Base-by-base conservation (phyloP, 2,888 invertebrate species). In the Synanthedon vespiformis region DNA sequence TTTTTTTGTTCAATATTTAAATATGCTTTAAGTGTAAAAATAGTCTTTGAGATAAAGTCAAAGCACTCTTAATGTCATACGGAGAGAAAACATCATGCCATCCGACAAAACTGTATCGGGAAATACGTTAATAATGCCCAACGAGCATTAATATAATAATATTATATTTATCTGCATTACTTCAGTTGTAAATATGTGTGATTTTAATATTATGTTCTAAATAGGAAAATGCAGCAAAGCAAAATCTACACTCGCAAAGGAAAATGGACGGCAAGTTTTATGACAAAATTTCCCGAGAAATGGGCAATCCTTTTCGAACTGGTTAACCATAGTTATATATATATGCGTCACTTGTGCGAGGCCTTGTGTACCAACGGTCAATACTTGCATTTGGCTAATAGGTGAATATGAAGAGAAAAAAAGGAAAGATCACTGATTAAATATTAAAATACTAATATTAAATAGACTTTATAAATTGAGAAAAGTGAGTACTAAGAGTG, bases 191-290 rank as follows among this genome's bases (percentile, higher is more conserved):
- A 67, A 67, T 68, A 70, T 65, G n/a, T 65, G n/a, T 50, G 4
- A 50, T 50, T 16, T 50, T 50, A 61, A 63, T 57, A 54, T 57
- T 66, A 58, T 55, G 60, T 61, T 62, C 58, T 67, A 62, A 68
- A 60, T 74, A 74, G 65, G 67, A 72, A 63, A 57, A 62, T 67
- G 62, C 61, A 54, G 65, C 63, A 62, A 72, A 69, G 64, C 58
- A 70, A 74, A 70, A 58, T 64, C 61, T 66, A 64, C 67, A 50
- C 59, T 62, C 62, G 65, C 84, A 85, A 86, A 81, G 61, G 70
- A 84, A 85, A 65, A 78, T 84, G 86, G 86, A 86, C 86, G 86
- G 86, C 81, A 82, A 80, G 70, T 74, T 63, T 70, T 72, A 70
- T 60, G 69, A 72, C 59, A 63, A 67, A 67, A 61, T 67, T 48